Evolutionary conservation across 1,140 invertebrate genomes (phyloP).

Genomic region (Sitodiplosis mosellana): DNA sequence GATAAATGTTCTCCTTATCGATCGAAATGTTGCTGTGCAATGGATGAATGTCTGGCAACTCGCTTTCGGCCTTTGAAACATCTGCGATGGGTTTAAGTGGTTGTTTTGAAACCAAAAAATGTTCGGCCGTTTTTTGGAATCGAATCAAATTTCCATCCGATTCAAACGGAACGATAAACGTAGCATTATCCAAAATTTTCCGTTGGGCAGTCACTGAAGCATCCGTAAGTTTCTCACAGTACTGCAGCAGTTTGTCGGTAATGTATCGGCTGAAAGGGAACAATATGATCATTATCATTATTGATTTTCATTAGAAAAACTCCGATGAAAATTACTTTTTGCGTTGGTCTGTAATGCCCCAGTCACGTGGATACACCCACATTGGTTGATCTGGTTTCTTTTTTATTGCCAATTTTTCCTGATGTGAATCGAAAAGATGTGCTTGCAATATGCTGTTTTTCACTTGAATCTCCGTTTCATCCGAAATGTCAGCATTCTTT

Average conservation of each 20-base stretch:
- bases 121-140: slow-evolving; percentile 40
- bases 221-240: slow-evolving; percentile 44
- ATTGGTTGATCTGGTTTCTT: slow-evolving; percentile 47
- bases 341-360: slow-evolving; percentile 48
- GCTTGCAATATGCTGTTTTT: slow-evolving; percentile 44
- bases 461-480: slow-evolving; percentile 31
- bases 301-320: slow-evolving; percentile 3
- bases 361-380: slow-evolving; percentile 46
- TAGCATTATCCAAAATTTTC: slow-evolving; percentile 34
- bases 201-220: slow-evolving; percentile 30
- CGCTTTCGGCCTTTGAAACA: slow-evolving; percentile 17
- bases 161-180: slow-evolving; percentile 32
- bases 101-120: slow-evolving; percentile 40
- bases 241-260: slow-evolving; percentile 45
- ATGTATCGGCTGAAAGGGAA: slow-evolving; percentile 41
- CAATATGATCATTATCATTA: no score
- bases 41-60: slow-evolving; percentile 51
- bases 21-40: slow-evolving; percentile 49
- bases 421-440: slow-evolving; percentile 58
- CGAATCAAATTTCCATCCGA: slow-evolving; percentile 42
- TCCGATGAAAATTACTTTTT: slow-evolving; percentile 39
- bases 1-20: slow-evolving; percentile 41
- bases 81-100: slow-evolving; percentile 32
- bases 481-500: slow-evolving; percentile 27
- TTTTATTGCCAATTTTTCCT: slow-evolving; percentile 51